Evolutionary conservation across 2,113 vertebrate genomes (phyloP).

Genomic region (Pachycephala philippinensis): DNA sequence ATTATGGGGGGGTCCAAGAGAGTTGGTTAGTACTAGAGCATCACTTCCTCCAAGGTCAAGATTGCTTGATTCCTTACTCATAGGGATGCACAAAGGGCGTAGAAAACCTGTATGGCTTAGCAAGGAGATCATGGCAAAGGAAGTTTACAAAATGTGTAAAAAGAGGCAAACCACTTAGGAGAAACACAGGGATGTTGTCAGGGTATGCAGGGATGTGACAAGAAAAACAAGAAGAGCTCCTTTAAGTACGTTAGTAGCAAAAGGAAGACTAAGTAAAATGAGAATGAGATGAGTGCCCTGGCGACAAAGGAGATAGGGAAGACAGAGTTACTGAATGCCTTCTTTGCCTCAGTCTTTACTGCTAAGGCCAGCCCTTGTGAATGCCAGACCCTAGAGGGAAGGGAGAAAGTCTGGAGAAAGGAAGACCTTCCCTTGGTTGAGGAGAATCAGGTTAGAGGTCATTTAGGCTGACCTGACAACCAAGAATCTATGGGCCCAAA

Average conservation of each 20-base stretch:
- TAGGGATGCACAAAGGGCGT: fast-evolving
- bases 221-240: background rate
- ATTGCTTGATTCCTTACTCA: background rate
- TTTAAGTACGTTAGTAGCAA: background rate
- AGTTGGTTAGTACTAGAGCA: background rate
- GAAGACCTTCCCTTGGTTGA: background rate
- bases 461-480: background rate
- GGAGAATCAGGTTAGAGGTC: background rate
- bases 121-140: background rate
- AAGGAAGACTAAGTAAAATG: background rate
- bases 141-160: background rate
- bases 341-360: background rate
- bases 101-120: background rate
- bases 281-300: background rate
- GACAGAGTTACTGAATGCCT: background rate
- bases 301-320: background rate
- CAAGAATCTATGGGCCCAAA: background rate
- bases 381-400: background rate
- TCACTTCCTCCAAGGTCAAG: background rate
- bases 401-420: background rate
- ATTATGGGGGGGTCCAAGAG: background rate
- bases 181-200: background rate
- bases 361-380: background rate
- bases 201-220: background rate
- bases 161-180: background rate